Evolutionary conservation across 2,888 invertebrate species (phyloP).

Genomic region (Ophion costatus): DNA sequence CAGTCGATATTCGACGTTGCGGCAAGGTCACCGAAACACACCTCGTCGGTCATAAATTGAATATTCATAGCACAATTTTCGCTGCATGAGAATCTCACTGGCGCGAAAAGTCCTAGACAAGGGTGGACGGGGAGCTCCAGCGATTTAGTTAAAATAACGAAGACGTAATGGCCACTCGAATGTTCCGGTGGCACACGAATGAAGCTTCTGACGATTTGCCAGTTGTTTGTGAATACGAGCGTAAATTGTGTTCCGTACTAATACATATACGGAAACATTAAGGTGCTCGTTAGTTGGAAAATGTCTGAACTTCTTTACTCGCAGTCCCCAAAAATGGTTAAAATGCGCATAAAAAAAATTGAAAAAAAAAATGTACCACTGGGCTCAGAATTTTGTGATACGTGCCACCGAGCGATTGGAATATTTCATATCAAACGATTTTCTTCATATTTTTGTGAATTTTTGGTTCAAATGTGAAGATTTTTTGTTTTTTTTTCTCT

Average conservation of each 20-base stretch:
- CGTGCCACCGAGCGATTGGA: too few relatives aligned
- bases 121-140: not conserved
- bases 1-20: slow-evolving; percentile 58
- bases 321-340: too few relatives aligned
- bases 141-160: slow-evolving; percentile 58
- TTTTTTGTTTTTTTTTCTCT: too few relatives aligned
- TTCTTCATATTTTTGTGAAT: too few relatives aligned
- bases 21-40: slow-evolving; percentile 26
- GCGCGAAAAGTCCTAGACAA: slow-evolving; percentile 14
- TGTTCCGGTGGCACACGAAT: slow-evolving; percentile 30
- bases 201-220: not conserved
- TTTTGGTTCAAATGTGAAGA: too few relatives aligned
- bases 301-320: too few relatives aligned
- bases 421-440: too few relatives aligned
- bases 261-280: not conserved
- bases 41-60: slow-evolving; percentile 46
- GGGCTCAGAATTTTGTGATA: too few relatives aligned
- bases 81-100: slow-evolving; percentile 36
- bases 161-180: slow-evolving; percentile 63
- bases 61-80: slow-evolving; percentile 65
- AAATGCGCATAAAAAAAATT: too few relatives aligned
- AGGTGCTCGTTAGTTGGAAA: too few relatives aligned
- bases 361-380: too few relatives aligned
- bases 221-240: not conserved
- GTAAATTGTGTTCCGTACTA: too few relatives aligned